Evolutionary conservation across 2,888 invertebrate genomes (phyloP).

Genomic region (Neria commutata): DNA sequence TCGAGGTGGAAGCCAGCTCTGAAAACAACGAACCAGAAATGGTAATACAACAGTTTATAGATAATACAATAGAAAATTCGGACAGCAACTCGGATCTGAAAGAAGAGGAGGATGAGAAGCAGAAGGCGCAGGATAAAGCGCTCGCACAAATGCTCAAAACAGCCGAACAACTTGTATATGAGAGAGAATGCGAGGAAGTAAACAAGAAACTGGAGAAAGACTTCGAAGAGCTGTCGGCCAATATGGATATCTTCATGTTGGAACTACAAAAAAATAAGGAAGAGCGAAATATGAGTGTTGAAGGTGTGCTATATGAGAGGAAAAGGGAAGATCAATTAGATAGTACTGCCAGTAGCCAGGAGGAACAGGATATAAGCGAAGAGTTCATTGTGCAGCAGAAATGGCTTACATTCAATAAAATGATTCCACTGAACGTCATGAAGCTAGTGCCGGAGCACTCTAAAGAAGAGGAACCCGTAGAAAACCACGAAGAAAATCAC

Average conservation of each 20-base stretch:
- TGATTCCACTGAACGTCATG: too few species aligned
- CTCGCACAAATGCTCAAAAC: not conserved
- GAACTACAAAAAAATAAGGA: slow-evolving; percentile 28
- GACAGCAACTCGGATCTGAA: slow-evolving; percentile 25
- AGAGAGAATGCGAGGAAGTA: slow-evolving; percentile 34
- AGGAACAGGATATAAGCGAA: not conserved
- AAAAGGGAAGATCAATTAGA: not conserved
- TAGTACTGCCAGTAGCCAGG: too few species aligned
- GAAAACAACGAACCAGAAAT: not conserved
- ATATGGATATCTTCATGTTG: slow-evolving; percentile 38
- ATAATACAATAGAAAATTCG: slow-evolving; percentile 6
- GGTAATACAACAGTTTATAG: not conserved
- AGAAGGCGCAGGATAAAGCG: slow-evolving; percentile 11
- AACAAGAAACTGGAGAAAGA: slow-evolving; percentile 40
- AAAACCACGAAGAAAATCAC: too few species aligned
- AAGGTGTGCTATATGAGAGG: not conserved
- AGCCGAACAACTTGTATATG: slow-evolving; percentile 30
- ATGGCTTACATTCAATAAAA: too few species aligned
- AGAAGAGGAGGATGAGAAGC: slow-evolving; percentile 8
- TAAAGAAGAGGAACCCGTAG: too few species aligned
- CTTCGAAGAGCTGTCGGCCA: slow-evolving; percentile 37
- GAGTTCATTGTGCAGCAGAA: too few species aligned
- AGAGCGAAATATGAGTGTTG: not conserved
- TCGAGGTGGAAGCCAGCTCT: slow-evolving; percentile 35
- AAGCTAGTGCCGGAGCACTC: too few species aligned